A percentile compares a stretch with the other conserved stretches of the same genome.
Conservation (phyloP, 2,888 invertebrate genomes). For the Callyntrura guangdongensis region DNA sequence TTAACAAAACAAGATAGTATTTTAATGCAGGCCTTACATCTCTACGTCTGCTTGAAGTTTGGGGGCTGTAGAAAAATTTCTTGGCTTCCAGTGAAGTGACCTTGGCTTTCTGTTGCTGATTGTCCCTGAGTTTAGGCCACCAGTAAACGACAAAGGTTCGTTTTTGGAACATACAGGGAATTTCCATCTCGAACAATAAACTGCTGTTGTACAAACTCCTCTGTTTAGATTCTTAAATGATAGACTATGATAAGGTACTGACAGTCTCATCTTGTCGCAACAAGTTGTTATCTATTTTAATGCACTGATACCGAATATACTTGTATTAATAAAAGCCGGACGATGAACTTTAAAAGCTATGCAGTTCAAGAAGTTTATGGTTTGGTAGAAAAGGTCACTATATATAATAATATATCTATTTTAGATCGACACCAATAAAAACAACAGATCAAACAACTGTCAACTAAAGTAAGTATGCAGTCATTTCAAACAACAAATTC, state of each 20-base stretch:
- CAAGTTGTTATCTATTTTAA: too few species aligned
- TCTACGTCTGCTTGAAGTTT: slow-evolving; percentile 75
- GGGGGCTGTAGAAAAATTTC: slow-evolving; percentile 75
- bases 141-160: background rate
- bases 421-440: too few species aligned
- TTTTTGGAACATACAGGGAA: background rate
- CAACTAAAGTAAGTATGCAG: too few species aligned
- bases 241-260: background rate
- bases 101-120: background rate
- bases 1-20: too few species aligned
- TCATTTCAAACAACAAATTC: too few species aligned
- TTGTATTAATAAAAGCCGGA: too few species aligned
- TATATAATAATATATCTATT: too few species aligned
- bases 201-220: background rate
- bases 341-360: too few species aligned
- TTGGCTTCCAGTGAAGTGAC: slow-evolving; percentile 11
- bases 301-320: too few species aligned
- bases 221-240: background rate
- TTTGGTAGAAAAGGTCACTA: too few species aligned
- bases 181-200: background rate
- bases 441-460: too few species aligned
- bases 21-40: slow-evolving; percentile 76
- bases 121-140: background rate
- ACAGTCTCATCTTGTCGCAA: slow-evolving; percentile 5
- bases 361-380: too few species aligned